These are phyloP conservation scores for Sphaerophoria rueppellii DNA, from an alignment of 2,888 invertebrate genomes.

Conservation along the genomic window DNA sequence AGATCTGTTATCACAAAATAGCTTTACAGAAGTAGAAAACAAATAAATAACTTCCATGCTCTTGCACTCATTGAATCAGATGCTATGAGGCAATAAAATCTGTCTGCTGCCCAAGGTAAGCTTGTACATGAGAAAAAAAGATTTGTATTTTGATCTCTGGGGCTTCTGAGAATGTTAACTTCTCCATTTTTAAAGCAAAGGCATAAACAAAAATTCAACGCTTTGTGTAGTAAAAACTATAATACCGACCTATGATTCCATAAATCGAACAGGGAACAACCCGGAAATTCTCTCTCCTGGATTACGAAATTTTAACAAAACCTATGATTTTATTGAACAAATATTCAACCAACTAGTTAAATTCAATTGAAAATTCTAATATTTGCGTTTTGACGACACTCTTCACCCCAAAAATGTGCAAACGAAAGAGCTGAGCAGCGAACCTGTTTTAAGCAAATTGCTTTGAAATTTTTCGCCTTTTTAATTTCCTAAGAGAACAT, in stretches of 20 bases:
- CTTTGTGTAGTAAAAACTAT: constrained; percentile 4
- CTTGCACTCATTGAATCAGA: constrained; percentile 15
- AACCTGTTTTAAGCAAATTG: background rate
- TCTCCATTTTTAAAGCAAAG: constrained; percentile 14
- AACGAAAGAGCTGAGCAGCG: constrained; percentile 9
- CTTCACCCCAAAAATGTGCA: background rate
- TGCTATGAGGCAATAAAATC: constrained; percentile 29
- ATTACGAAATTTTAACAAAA: no score
- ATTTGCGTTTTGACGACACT: no score
- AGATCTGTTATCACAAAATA: no score
- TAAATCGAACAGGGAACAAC: background rate
- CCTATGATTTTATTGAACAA: no score
- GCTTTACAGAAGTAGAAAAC: background rate
- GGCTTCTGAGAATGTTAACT: constrained; percentile 9
- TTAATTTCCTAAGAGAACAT: background rate
- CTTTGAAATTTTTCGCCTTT: background rate
- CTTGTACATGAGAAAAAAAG: constrained; percentile 3
- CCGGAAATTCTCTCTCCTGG: background rate
- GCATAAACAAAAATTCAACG: constrained; percentile 15
- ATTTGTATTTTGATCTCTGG: constrained; percentile 20
- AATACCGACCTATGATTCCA: no score
- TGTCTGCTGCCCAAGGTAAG: constrained; percentile 1
- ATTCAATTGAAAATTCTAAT: no score
- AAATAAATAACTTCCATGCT: constrained; percentile 1
- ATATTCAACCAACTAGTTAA: no score